A percentile compares a stretch with the other conserved stretches of the same genome.
Conservation (phyloP, 1,140 invertebrate genomes). For the Riptortus pedestris region DNA sequence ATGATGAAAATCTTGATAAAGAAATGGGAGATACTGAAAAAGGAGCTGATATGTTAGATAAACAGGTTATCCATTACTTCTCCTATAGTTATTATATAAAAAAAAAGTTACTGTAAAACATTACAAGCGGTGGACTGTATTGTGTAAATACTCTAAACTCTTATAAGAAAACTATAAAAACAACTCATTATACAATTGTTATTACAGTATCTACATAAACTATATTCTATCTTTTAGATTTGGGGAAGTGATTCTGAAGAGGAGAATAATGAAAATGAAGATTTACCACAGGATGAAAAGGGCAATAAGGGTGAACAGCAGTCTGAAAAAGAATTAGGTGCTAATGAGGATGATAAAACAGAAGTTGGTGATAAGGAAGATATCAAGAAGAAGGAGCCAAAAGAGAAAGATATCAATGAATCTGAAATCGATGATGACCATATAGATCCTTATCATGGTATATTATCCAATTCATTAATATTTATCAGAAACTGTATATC, state of each 20-base stretch:
- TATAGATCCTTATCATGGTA: constrained; percentile 72
- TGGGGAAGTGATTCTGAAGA: constrained; percentile 80
- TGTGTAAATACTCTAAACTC: no score
- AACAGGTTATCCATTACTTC: constrained; percentile 36
- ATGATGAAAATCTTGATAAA: constrained; percentile 70
- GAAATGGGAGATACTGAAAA: constrained; percentile 90
- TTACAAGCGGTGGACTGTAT: no score
- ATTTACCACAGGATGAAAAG: constrained; percentile 51
- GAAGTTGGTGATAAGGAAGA: constrained; percentile 43
- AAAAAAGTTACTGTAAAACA: no score
- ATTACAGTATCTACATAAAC: no score
- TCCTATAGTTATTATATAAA: neutral
- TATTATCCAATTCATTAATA: constrained; percentile 23
- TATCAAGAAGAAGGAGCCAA: constrained; percentile 43
- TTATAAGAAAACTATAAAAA: constrained; percentile 11
- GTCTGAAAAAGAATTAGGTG: constrained; percentile 44
- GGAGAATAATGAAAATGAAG: constrained; percentile 47
- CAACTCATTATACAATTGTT: neutral
- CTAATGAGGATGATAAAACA: constrained; percentile 45
- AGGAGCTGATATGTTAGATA: constrained; percentile 62
- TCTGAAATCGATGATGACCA: constrained; percentile 73
- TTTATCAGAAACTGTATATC: no score
- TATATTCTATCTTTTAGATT: constrained; percentile 47
- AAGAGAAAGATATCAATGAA: constrained; percentile 56
- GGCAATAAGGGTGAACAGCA: constrained; percentile 37